These are phyloP conservation scores for Campaea margaritaria DNA, from an alignment of 2,888 invertebrate species.

Conservation along the genomic window DNA sequence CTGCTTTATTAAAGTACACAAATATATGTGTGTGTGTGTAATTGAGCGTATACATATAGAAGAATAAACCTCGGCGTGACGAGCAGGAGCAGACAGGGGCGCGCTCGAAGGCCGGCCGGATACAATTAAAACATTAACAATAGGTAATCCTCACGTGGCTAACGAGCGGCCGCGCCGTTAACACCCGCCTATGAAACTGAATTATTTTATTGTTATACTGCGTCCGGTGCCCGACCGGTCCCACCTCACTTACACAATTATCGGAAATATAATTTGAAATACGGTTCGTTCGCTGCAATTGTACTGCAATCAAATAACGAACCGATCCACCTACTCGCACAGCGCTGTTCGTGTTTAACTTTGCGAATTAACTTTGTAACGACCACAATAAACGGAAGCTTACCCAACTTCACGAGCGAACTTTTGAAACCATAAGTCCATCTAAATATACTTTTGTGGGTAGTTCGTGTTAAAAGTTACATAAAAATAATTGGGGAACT, in stretches of 20 bases:
- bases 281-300: conserved; percentile 48
- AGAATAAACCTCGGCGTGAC: conserved; percentile 28
- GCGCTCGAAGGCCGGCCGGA: conserved; percentile 53
- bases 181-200: conserved; percentile 73
- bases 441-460: conserved; percentile 40
- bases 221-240: conserved; percentile 49
- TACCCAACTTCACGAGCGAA: conserved; percentile 36
- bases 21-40: not conserved
- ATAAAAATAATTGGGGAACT: conserved; percentile 40
- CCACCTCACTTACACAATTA: conserved; percentile 62
- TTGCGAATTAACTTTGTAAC: conserved; percentile 41
- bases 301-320: conserved; percentile 40
- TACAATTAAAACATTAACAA: conserved; percentile 82
- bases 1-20: not conserved
- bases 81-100: conserved; percentile 43
- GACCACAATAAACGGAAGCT: conserved; percentile 41
- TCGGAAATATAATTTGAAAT: conserved; percentile 54
- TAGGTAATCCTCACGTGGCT: conserved; percentile 77
- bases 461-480: conserved; percentile 40
- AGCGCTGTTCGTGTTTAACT: conserved; percentile 38
- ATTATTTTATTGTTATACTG: conserved; percentile 77
- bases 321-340: conserved; percentile 27
- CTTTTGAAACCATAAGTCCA: conserved; percentile 37
- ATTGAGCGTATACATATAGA: conserved; percentile 11
- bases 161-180: conserved; percentile 78